Evolutionary conservation across 2,113 vertebrate genomes (phyloP).

Genomic region (Rallus limicola): DNA sequence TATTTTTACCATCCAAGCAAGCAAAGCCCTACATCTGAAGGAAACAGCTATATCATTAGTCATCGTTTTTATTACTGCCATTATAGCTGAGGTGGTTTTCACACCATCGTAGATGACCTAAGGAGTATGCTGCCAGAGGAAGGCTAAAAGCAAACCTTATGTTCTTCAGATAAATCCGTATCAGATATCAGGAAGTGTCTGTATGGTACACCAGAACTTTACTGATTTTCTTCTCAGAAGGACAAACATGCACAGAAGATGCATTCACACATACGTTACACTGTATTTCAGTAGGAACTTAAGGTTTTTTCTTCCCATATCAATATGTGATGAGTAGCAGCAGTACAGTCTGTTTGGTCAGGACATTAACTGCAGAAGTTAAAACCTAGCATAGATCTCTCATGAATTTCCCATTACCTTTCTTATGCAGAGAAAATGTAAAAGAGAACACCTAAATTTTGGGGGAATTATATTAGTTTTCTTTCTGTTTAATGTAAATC

Average conservation of each 20-base stretch:
- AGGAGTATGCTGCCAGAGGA: background rate
- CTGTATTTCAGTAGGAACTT: background rate
- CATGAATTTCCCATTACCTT: background rate
- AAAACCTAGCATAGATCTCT: background rate
- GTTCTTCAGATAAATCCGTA: background rate
- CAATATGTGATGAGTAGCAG: background rate
- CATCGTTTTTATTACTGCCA: background rate
- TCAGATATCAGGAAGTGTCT: background rate
- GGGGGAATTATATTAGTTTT: background rate
- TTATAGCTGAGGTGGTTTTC: background rate
- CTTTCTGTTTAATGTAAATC: background rate
- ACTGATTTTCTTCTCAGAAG: background rate
- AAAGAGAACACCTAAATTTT: background rate
- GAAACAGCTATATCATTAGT: background rate
- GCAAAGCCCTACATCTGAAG: background rate
- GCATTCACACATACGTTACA: background rate
- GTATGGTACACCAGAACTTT: background rate
- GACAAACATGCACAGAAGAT: background rate
- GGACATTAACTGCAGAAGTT: background rate
- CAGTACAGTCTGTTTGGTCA: background rate
- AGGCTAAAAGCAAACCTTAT: background rate
- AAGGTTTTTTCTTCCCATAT: background rate
- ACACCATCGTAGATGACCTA: background rate
- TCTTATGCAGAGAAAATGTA: background rate
- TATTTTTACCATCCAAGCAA: background rate